A percentile compares a stretch with the other conserved stretches of the same genome.
Evolutionary conservation across 2,113 vertebrate species (phyloP).

Genomic region (Tetrax tetrax): DNA sequence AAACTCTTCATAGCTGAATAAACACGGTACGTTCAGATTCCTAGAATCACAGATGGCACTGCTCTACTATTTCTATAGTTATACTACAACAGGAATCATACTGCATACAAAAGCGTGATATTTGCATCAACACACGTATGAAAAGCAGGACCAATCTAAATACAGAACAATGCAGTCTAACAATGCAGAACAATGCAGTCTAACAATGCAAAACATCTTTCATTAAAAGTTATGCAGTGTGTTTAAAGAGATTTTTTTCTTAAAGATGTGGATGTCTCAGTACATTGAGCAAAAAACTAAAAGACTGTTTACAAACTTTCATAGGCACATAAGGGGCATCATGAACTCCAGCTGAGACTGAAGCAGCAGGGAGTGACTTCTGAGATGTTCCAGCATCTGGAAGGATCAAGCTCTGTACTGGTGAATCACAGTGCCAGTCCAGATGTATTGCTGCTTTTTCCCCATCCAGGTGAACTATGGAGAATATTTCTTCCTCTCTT

Average conservation of each 20-base stretch:
- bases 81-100: not conserved
- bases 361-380: not conserved
- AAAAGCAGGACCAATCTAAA: not conserved
- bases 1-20: slow-evolving; percentile 31
- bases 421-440: not conserved
- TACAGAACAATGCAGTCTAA: not conserved
- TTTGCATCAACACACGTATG: not conserved
- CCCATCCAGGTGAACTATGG: not conserved
- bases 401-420: not conserved
- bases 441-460: not conserved
- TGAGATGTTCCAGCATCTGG: not conserved
- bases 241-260: not conserved
- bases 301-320: not conserved
- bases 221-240: not conserved
- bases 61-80: not conserved
- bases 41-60: slow-evolving; percentile 4
- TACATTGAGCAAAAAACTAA: not conserved
- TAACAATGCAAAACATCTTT: not conserved
- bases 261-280: not conserved
- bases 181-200: not conserved
- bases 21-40: not conserved
- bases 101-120: not conserved
- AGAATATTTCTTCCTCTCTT: not conserved
- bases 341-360: not conserved
- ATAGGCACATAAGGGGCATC: not conserved